Percentiles rank a stretch among this genome's conserved stretches.
Conservation (phyloP, 2,888 invertebrate species). For the Melanargia galathea region DNA sequence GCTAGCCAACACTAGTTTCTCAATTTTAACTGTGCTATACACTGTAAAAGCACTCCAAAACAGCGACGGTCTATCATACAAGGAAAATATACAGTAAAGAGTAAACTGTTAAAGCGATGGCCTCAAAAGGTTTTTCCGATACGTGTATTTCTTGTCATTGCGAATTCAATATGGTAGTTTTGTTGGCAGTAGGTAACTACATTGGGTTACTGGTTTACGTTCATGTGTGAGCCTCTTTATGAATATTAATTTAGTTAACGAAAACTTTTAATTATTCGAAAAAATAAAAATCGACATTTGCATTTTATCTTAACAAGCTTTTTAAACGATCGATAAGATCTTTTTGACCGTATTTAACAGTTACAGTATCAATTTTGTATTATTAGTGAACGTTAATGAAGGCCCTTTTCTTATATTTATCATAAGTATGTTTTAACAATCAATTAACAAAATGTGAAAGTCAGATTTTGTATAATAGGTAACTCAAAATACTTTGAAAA, state of each 20-base stretch:
- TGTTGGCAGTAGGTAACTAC: neutral
- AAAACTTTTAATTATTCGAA: conserved; percentile 6
- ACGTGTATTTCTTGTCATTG: neutral
- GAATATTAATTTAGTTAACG: neutral
- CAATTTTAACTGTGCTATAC: neutral
- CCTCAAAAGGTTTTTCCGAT: neutral
- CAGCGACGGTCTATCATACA: neutral
- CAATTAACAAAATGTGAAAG: too few relatives aligned
- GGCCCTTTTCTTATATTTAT: too few relatives aligned
- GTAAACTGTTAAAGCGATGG: neutral
- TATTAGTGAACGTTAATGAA: neutral
- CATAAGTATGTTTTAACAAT: too few relatives aligned
- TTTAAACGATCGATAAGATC: conserved; percentile 17
- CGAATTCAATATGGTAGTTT: neutral
- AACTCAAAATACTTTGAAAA: too few relatives aligned
- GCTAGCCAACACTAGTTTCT: neutral
- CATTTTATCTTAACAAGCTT: conserved; percentile 20
- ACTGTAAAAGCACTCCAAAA: neutral
- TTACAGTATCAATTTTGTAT: conserved; percentile 1
- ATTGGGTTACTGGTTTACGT: neutral
- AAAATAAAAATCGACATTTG: conserved; percentile 9
- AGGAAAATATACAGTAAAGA: neutral
- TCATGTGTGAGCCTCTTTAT: neutral
- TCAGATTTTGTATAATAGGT: too few relatives aligned
- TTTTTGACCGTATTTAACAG: conserved; percentile 8